Conservation (phyloP, 2,113 vertebrate species). For the Antechinus stuartii region DNA sequence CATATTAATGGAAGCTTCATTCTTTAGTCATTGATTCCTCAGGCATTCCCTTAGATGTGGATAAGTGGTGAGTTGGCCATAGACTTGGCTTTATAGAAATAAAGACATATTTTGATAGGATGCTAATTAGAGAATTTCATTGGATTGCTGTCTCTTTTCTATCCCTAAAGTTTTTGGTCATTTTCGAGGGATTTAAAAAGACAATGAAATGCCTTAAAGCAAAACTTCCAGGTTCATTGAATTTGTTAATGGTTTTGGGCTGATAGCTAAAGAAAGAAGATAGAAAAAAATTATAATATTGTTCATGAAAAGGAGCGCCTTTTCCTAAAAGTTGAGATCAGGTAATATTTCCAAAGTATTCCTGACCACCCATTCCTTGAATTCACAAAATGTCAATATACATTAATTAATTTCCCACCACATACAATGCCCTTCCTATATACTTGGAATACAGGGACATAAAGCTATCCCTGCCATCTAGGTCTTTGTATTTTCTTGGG, state of each 20-base stretch:
- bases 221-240: background rate
- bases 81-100: background rate
- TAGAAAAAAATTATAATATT: background rate
- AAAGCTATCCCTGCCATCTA: background rate
- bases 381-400: background rate
- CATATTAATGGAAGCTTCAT: background rate
- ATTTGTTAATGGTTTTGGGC: background rate
- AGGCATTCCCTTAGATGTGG: background rate
- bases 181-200: background rate
- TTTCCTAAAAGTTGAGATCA: background rate
- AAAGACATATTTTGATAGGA: background rate
- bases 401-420: background rate
- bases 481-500: background rate
- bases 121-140: background rate
- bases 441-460: background rate
- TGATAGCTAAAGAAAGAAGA: background rate
- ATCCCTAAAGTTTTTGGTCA: background rate
- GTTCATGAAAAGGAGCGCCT: background rate
- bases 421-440: background rate
- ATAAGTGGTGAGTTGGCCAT: background rate
- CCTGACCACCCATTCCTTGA: background rate
- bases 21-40: background rate
- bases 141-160: background rate
- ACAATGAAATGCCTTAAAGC: background rate
- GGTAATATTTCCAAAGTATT: background rate